Conservation (phyloP, 2,113 vertebrate genomes). For the Acrocephalus arundinaceus region DNA sequence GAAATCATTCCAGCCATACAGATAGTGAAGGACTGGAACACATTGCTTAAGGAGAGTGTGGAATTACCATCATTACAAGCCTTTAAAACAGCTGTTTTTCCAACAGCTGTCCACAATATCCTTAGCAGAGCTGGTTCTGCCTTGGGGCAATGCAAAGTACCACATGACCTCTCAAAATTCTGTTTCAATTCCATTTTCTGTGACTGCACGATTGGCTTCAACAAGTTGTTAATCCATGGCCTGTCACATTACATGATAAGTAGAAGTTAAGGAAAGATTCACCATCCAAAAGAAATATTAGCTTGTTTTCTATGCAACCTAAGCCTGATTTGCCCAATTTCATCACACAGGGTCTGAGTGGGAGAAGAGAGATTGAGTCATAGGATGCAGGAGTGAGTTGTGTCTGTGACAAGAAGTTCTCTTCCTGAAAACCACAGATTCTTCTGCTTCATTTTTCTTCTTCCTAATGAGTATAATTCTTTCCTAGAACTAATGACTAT, state of each 20-base stretch:
- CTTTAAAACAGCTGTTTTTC: not conserved
- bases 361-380: not conserved
- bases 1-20: not conserved
- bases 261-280: not conserved
- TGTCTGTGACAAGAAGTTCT: not conserved
- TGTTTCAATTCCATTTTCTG: not conserved
- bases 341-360: not conserved
- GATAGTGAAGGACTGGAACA: conserved; percentile 7
- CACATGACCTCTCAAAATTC: not conserved
- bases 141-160: not conserved
- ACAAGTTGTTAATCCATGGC: not conserved
- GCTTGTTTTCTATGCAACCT: not conserved
- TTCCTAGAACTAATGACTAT: not conserved
- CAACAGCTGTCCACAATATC: not conserved
- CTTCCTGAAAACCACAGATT: not conserved
- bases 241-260: not conserved
- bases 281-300: conserved; percentile 1
- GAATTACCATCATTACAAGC: not conserved
- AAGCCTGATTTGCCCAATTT: not conserved
- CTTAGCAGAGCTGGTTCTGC: not conserved
- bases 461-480: not conserved
- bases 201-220: not conserved
- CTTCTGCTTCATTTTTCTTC: not conserved
- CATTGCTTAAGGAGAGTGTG: not conserved
- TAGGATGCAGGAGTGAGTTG: not conserved